phyloP scores from a whole-genome alignment of 2,888 invertebrate genomes.

The Napeogenes inachia region DNA sequence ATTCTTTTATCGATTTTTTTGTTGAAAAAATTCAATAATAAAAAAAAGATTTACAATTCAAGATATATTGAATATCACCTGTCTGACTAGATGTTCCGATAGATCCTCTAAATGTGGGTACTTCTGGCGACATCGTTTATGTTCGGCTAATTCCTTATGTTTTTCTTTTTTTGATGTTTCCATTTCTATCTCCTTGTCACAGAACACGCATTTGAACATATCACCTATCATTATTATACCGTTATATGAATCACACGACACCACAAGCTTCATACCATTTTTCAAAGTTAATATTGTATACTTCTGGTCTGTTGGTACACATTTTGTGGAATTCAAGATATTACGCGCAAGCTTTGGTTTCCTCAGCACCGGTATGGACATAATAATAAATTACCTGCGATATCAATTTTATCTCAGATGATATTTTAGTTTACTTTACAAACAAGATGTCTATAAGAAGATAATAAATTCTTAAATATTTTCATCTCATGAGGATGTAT shows the following conservation, averaged over 20 bases:
- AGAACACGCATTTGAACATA: constrained; percentile 50
- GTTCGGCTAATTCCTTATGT: constrained; percentile 43
- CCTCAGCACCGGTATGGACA: too few species aligned
- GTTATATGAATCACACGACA: constrained; percentile 53
- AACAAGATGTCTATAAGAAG: too few species aligned
- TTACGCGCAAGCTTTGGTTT: too few species aligned
- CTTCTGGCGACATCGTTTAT: constrained; percentile 38
- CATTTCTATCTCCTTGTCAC: constrained; percentile 40
- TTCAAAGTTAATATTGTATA: constrained; percentile 47
- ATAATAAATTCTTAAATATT: too few species aligned
- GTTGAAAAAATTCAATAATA: too few species aligned
- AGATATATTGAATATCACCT: constrained; percentile 36
- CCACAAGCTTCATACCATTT: constrained; percentile 46
- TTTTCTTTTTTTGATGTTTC: constrained; percentile 40
- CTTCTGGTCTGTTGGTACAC: neutral
- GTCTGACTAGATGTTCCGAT: constrained; percentile 49
- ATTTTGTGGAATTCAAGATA: too few species aligned
- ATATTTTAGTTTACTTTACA: too few species aligned
- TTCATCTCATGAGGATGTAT: too few species aligned
- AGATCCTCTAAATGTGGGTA: constrained; percentile 49
- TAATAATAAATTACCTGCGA: too few species aligned
- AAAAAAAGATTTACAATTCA: too few species aligned
- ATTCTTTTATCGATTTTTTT: too few species aligned
- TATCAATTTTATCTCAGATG: too few species aligned
- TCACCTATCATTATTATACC: constrained; percentile 47